phyloP scores from a whole-genome alignment of 2,797 vertebrate species.

The Spea hammondii region DNA sequence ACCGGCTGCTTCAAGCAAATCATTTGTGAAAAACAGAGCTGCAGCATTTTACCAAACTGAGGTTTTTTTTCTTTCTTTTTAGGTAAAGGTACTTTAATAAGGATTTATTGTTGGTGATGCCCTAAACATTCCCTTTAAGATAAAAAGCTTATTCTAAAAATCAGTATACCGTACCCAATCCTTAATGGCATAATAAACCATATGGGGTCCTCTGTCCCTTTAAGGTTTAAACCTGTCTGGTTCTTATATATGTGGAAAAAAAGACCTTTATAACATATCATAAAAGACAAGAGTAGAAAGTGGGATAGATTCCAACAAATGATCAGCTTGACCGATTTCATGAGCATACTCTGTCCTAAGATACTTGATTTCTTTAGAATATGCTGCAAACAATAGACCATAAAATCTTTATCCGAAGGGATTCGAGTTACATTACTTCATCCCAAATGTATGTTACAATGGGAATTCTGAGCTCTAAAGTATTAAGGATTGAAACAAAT shows the following conservation, averaged over 20 bases:
- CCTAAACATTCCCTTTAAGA: too few species aligned
- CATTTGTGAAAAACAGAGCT: too few species aligned
- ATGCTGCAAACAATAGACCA: conserved; percentile 18
- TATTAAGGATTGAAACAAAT: conserved; percentile 15
- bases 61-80: too few species aligned
- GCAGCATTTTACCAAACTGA: too few species aligned
- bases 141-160: too few species aligned
- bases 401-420: conserved; percentile 13
- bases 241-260: not conserved
- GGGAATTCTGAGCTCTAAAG: conserved; percentile 3
- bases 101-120: too few species aligned
- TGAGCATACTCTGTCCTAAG: not conserved
- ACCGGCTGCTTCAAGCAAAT: too few species aligned
- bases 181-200: too few species aligned
- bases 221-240: not conserved
- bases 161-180: too few species aligned
- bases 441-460: conserved; percentile 27
- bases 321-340: conserved; percentile 2
- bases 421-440: conserved; percentile 29
- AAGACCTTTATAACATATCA: not conserved
- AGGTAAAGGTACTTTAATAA: too few species aligned
- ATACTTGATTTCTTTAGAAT: conserved; percentile 22
- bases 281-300: not conserved
- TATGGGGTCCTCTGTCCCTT: not conserved
- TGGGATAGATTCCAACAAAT: conserved; percentile 26